A percentile compares a stretch with the other conserved stretches of the same genome.
phyloP scores from a whole-genome alignment of 92 coral and sea anemone genomes.

The Meandrina meandrites region DNA sequence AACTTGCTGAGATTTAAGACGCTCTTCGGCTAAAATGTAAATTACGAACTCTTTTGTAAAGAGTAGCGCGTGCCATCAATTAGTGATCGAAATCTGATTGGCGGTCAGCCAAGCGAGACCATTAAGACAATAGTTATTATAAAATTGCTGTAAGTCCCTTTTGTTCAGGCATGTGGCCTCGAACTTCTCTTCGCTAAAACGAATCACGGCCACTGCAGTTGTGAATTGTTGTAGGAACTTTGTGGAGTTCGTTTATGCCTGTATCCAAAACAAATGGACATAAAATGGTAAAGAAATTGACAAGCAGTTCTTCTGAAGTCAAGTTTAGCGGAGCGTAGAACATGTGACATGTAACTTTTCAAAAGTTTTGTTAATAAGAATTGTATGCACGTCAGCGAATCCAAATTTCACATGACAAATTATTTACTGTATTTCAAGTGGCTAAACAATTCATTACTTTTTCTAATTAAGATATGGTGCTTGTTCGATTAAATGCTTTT shows the following conservation, averaged over 20 bases:
- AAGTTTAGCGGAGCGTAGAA: neutral
- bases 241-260: neutral
- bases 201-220: neutral
- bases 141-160: constrained; percentile 27
- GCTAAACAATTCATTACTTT: neutral
- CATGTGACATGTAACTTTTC: neutral
- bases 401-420: constrained; percentile 6
- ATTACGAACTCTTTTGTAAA: constrained; percentile 43
- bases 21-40: constrained; percentile 61
- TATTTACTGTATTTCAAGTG: constrained; percentile 21
- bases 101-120: constrained; percentile 55
- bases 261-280: neutral
- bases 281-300: neutral
- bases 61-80: constrained; percentile 76
- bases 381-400: neutral
- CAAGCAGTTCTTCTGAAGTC: neutral
- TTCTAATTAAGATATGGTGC: neutral
- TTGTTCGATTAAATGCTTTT: neutral
- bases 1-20: constrained; percentile 39
- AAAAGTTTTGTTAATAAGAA: neutral
- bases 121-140: constrained; percentile 43
- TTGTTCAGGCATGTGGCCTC: constrained; percentile 48
- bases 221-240: neutral
- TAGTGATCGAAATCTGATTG: constrained; percentile 49
- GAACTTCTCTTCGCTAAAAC: neutral